Evolutionary conservation across 2,888 invertebrate species (phyloP), one percentile per base, ranked within the genome.

Genomic region (Drosophila borborema): DNA sequence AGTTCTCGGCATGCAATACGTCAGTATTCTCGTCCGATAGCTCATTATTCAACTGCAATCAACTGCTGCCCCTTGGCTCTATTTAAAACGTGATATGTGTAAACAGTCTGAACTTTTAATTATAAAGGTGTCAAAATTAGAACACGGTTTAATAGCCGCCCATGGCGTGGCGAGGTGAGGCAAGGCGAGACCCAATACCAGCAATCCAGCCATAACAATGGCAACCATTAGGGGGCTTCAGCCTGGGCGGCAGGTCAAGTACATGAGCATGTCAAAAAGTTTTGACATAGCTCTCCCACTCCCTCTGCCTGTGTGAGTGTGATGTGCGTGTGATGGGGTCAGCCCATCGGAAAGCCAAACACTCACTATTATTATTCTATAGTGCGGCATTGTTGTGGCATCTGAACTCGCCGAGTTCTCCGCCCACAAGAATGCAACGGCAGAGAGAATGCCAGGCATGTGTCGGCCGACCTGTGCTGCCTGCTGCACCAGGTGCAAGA

Each of bases 251-350:
- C 85, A 67, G 89, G 82, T 83, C 83, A 83, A 83, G 83, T 74
- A 83, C 88, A 77, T 69, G 80, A 74, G 74, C 81, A 73, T 82
- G 89, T 84, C 88, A 82, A 82, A 82, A 78, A 80, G 43, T 86
- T 88, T 74, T 82, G 83, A 85, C 86, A 80, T 59, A 60, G 53
- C 69, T 73, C 56, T 51, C 2, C 2, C 28, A 4, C 28, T 18
- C 2, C 2, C 28, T 28, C 28, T 18, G 71, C 7, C 16, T 49
- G 18, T 12, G 6, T 10, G 2, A 18, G 31, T 18, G 49, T 49
- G 34, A 5, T 10, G 2, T 34, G 31, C 12, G 49, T 49, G 34
- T 18, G 76, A 53, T 54, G 80, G 75, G 87, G 82, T 76, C 79
- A 79, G 51, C 53, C 53, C 56, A 65, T 23, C 41, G 31, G 34